phyloP scores from a whole-genome alignment of 2,888 invertebrate genomes.

The Callyntrura guangdongensis region DNA sequence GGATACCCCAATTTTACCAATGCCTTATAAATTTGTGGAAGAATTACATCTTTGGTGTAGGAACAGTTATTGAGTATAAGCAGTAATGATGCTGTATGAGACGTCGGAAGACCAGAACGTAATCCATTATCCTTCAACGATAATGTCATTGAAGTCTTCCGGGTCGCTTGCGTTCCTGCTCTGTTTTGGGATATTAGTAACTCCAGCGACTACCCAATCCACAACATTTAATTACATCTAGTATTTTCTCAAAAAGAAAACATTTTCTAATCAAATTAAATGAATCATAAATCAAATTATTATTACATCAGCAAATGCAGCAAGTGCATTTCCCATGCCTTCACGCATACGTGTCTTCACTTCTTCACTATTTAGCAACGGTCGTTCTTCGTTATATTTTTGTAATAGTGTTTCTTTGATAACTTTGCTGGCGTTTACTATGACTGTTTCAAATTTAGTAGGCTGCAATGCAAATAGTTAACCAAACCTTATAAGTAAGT shows the following conservation, averaged over 20 bases:
- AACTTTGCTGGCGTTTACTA: conserved; percentile 90
- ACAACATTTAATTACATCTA: neutral
- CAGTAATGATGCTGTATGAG: conserved; percentile 89
- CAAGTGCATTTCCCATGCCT: conserved; percentile 81
- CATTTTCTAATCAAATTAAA: neutral
- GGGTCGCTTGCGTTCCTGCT: conserved; percentile 57
- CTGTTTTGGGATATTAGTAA: conserved; percentile 88
- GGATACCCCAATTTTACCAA: conserved; percentile 92
- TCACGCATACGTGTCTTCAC: conserved; percentile 79
- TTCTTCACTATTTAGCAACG: conserved; percentile 87
- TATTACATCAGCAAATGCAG: conserved; percentile 83
- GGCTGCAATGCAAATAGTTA: conserved; percentile 89
- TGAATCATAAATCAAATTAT: conserved; percentile 25
- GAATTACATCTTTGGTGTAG: conserved; percentile 91
- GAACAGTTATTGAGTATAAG: conserved; percentile 96
- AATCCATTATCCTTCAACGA: conserved; percentile 66
- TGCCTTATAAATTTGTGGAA: conserved; percentile 90
- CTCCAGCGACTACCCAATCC: conserved; percentile 89
- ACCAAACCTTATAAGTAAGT: too few species aligned
- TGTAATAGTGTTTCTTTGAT: conserved; percentile 91
- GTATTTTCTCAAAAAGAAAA: too few species aligned
- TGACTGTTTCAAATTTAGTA: conserved; percentile 90
- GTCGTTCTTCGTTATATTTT: conserved; percentile 90
- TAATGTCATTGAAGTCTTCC: conserved; percentile 67
- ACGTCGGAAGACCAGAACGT: conserved; percentile 78